phyloP scores from a whole-genome alignment of 1,140 invertebrate species.

The Trissolcus basalis region DNA sequence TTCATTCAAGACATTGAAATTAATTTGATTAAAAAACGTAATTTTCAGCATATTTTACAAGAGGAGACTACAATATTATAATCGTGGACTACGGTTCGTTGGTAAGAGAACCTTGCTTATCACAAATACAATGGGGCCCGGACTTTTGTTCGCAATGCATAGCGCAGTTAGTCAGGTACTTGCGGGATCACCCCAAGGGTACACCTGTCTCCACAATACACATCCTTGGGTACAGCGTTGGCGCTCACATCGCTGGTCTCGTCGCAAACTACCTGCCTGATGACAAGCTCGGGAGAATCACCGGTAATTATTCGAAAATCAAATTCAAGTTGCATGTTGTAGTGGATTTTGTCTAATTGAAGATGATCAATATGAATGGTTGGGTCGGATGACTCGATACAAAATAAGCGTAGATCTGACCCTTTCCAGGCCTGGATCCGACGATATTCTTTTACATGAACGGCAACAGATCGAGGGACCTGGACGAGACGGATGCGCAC shows the following conservation, averaged over 20 bases:
- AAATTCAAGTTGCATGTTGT: constrained; percentile 1
- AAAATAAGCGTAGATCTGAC: constrained; percentile 55
- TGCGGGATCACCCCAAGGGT: constrained; percentile 85
- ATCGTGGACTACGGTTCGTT: constrained; percentile 89
- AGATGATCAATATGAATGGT: constrained; percentile 4
- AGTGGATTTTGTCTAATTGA: no score
- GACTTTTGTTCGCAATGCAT: constrained; percentile 87
- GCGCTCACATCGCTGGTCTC: constrained; percentile 89
- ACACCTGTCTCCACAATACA: constrained; percentile 84
- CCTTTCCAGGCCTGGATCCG: constrained; percentile 83
- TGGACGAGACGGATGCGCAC: constrained; percentile 88
- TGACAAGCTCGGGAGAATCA: constrained; percentile 86
- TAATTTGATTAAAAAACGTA: not conserved
- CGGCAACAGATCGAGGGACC: constrained; percentile 85
- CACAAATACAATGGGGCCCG: constrained; percentile 89
- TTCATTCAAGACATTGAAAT: not conserved
- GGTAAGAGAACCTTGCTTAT: constrained; percentile 88
- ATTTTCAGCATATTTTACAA: constrained; percentile 82
- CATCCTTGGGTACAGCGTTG: constrained; percentile 89
- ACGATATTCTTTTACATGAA: constrained; percentile 89
- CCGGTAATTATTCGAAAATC: constrained; percentile 76
- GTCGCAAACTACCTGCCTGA: constrained; percentile 85
- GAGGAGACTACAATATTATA: constrained; percentile 89
- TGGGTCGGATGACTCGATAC: constrained; percentile 26
- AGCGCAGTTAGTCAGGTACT: constrained; percentile 86